These are phyloP conservation scores for Kradibia gibbosae DNA, from an alignment of 1,140 invertebrate species.

Conservation along the genomic window DNA sequence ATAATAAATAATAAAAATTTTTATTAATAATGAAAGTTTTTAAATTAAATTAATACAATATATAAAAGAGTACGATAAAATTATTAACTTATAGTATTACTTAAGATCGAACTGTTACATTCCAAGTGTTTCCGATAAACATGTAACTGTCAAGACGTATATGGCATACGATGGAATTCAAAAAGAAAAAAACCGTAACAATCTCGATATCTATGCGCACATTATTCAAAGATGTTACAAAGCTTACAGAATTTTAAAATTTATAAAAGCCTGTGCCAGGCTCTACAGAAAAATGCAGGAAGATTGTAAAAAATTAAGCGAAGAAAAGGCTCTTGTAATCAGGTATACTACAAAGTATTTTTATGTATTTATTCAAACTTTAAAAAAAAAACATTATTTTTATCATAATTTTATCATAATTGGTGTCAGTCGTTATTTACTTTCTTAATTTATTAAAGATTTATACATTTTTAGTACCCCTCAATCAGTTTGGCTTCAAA, in stretches of 20 bases:
- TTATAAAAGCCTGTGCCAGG: conserved; percentile 59
- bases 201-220: conserved; percentile 72
- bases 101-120: conserved; percentile 73
- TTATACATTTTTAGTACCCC: too few species aligned
- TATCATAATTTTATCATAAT: too few species aligned
- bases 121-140: conserved; percentile 74
- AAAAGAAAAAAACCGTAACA: conserved; percentile 53
- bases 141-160: conserved; percentile 73
- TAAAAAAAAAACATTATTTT: too few species aligned
- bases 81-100: too few species aligned
- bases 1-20: too few species aligned
- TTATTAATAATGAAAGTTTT: too few species aligned
- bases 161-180: conserved; percentile 74
- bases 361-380: too few species aligned
- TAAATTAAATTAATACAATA: too few species aligned
- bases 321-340: conserved; percentile 55
- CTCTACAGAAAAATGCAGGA: conserved; percentile 59
- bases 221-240: conserved; percentile 76
- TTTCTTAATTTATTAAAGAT: too few species aligned
- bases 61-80: too few species aligned
- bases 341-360: conserved; percentile 60
- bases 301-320: conserved; percentile 68
- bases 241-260: conserved; percentile 65
- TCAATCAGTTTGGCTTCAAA: too few species aligned
- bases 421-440: too few species aligned